Base-by-base conservation (phyloP, 2,888 invertebrate species). In the Sinodicranocentrus sp. region DNA sequence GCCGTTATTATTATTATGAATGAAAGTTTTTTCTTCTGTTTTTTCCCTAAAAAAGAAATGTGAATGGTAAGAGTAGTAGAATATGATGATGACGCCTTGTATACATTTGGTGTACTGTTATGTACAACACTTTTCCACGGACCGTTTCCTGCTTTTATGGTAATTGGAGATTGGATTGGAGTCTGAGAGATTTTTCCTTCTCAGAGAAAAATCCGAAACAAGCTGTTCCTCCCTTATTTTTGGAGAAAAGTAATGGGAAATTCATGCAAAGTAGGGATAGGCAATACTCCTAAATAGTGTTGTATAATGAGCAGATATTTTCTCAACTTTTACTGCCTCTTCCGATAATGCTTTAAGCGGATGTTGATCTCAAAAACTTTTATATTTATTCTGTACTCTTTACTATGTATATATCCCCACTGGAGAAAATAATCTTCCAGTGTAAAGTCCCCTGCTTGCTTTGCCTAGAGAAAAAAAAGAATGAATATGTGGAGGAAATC, bases 221-320 rank as follows among this genome's bases (percentile, higher is more conserved):
- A 33, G 33, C 33, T 33, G 33, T 33, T 33, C 33, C n/a, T n/a
- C n/a, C n/a, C n/a, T 33, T 33, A 10, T 10, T 33, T 25, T 59
- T 65, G 65, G 10, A n/a, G 61, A 8, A 61, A 21, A 65, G 33
- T 65, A 65, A 65, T 65, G 65, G 65, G 6, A 19, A 19, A 65
- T 33, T 65, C 65, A 65, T 65, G 65, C 65, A 65, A 65, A 65
- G 39, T 65, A 65, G 65, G 6, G 59, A 6, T 17, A 26, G 19
- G 59, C 52, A 52, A 52, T 25, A 26, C 25, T 23, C 8, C 59
- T 59, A 59, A 59, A 59, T 59, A 59, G 59, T 21, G 25, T 13
- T 59, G 26, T 59, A 59, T 59, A 59, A 59, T 59, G 59, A 59
- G 59, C 10, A 25, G 23, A 25, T 59, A 59, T 23, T 59, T 2